These are phyloP conservation scores for Acanthochromis polyacanthus DNA, from an alignment of 2,113 vertebrate genomes.

Conservation along the genomic window DNA sequence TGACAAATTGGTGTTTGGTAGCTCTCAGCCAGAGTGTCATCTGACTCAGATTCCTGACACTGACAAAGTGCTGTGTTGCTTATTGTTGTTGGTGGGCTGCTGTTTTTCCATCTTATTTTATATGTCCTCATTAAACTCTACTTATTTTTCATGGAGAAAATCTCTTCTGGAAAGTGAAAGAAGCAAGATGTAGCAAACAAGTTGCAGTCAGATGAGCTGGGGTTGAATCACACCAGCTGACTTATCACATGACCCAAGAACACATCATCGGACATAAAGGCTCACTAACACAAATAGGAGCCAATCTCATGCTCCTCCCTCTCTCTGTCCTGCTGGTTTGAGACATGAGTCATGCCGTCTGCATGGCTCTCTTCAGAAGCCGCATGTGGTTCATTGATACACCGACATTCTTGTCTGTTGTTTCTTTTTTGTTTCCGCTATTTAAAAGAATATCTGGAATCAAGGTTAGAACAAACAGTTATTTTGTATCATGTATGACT, in stretches of 20 bases:
- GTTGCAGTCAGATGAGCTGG: slow-evolving; percentile 11
- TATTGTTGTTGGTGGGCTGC: background rate
- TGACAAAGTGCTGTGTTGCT: background rate
- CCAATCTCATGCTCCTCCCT: background rate
- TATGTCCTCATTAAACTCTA: background rate
- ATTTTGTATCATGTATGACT: no score
- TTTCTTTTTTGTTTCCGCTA: no score
- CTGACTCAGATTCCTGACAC: slow-evolving; percentile 7
- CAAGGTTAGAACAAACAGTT: no score
- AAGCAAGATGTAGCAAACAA: background rate
- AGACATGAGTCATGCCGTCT: background rate
- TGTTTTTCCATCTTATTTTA: background rate
- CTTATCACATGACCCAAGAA: slow-evolving; percentile 59
- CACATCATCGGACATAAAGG: slow-evolving; percentile 24
- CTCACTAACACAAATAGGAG: slow-evolving; percentile 40
- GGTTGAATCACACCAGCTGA: slow-evolving; percentile 38
- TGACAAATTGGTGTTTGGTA: slow-evolving; percentile 26
- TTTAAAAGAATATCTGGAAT: no score
- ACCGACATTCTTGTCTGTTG: no score
- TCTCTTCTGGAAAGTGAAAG: background rate
- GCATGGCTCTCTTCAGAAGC: no score
- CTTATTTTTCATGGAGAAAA: background rate
- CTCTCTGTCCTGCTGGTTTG: background rate
- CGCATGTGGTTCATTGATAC: background rate
- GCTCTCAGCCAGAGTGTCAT: background rate